Evolutionary conservation across 2,113 vertebrate genomes (phyloP), one percentile per base, ranked within the genome.

Genomic region (Hypocryptadius cinnamomeus): DNA sequence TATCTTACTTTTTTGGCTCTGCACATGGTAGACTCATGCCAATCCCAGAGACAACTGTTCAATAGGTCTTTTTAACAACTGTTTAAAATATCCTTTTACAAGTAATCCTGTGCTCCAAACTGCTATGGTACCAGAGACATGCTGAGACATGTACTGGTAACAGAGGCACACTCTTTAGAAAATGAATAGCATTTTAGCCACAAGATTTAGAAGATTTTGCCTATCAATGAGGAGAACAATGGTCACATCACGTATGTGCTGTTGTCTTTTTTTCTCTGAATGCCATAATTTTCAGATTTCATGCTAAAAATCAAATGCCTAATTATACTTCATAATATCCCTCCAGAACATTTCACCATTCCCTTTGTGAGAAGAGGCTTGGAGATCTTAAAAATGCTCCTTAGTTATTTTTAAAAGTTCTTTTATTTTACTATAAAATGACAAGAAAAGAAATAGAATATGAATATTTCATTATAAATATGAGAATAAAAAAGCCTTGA

Each of bases 111-210:
- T 9, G 14, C 14, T 79, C 11, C 23, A 51, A 54, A 39, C 4
- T 39, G 11, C 13, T 59, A 1, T 11, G 19, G 5, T 72, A 18
- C 15, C 45, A 60, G 33, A 82, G 37, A 30, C 0, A 0, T 61
- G 8, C 9, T 64, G 68, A 72, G 23, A 30, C 2, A 0, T 16
- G 54, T 28, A 37, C 18, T 45, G 33, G 8, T 42, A 64, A n/a
- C 3, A 30, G 28, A 54, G 10, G 9, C 9, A 53, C 8, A 7
- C 4, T 51, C 22, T 5, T 33, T 22, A 56, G 28, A 28, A 80
- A 65, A 69, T 3, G 3, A 65, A 65, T 3, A 23, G 5, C 3
- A 6, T 47, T 72, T 48, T 54, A 72, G 17, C 5, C 17, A 60
- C 27, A n/a, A 53, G 8, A 13, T 73, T 68, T 64, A n/a, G 24